Evolutionary conservation across 2,113 vertebrate genomes (phyloP), one percentile per base, ranked within the genome.

Genomic region (Danionella cerebrum): DNA sequence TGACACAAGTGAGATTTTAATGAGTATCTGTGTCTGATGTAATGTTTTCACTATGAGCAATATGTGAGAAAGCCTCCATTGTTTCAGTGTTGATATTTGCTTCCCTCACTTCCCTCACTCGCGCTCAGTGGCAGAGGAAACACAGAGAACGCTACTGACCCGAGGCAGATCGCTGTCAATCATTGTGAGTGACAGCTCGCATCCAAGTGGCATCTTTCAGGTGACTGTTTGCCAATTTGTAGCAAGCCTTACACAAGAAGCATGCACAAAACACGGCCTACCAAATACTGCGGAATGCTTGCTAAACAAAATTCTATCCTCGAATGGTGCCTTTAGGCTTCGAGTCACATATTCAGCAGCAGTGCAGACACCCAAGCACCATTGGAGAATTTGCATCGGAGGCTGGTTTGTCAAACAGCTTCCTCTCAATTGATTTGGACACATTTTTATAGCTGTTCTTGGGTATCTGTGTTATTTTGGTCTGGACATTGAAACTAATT

Each of bases 131-230:
- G 59, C 41, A 36, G 16, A 55, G 24, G 18, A 68, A 54, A 51
- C 66, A 29, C 16, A 69, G 54, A 69, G 66, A 62, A 62, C 39
- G 53, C 27, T 38, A 52, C 42, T 39, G 53, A 70, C 67, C 51
- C 39, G 45, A 60, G 52, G 72, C 67, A 54, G 53, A 27, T 38
- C 53, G 21, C 67, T 74, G 72, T 44, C 67, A 51, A 18, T 74
- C 62, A 74, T 66, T 52, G 59, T 66, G 58, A 70, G 36, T 66
- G 67, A 66, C 60, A 70, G 72, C 62, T 70, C 31, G 65, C 52
- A 58, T 51, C 41, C 22, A 35, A 69, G 44, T 41, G 21, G 38
- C 54, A 60, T 19, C 44, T 70, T 48, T 70, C 67, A 74, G 65
- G 54, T 70, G 27, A 11, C 45, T 16, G 42, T 62, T 66, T 62